Percentiles rank a stretch among this genome's conserved stretches.
Conservation (phyloP, 2,888 invertebrate species). For the Lepetodrilus schrolli region DNA sequence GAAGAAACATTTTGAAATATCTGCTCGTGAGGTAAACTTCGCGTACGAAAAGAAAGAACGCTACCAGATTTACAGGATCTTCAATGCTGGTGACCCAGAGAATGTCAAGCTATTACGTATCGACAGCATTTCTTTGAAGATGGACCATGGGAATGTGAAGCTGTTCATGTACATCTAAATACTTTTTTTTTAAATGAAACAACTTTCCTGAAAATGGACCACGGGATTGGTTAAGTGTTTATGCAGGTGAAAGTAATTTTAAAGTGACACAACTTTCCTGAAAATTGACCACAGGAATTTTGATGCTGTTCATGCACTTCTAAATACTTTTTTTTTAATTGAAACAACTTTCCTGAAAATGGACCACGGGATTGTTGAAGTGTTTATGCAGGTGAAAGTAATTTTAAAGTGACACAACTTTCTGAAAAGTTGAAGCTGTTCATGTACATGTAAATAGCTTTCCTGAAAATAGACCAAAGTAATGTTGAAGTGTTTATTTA, state of each 20-base stretch:
- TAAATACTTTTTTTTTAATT: neutral
- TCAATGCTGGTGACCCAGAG: slow-evolving; percentile 63
- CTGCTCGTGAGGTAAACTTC: slow-evolving; percentile 67
- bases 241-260: too few relatives aligned
- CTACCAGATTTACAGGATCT: slow-evolving; percentile 72
- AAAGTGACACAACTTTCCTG: too few relatives aligned
- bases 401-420: too few relatives aligned
- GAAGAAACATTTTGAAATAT: slow-evolving; percentile 71
- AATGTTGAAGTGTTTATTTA: too few relatives aligned
- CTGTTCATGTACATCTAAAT: slow-evolving; percentile 63
- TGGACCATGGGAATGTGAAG: slow-evolving; percentile 61
- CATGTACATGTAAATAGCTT: neutral
- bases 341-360: neutral
- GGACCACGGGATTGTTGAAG: too few relatives aligned
- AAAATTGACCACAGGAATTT: neutral
- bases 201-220: too few relatives aligned
- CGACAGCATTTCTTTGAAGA: slow-evolving; percentile 60
- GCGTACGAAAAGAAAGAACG: slow-evolving; percentile 59
- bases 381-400: too few relatives aligned
- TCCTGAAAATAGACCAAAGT: neutral
- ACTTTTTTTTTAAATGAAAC: neutral
- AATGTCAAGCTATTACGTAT: slow-evolving; percentile 61
- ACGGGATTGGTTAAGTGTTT: too few relatives aligned
- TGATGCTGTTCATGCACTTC: neutral
- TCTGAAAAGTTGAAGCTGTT: too few relatives aligned